Conservation (phyloP, 2,888 invertebrate genomes). For the Isotomurus palustris region DNA sequence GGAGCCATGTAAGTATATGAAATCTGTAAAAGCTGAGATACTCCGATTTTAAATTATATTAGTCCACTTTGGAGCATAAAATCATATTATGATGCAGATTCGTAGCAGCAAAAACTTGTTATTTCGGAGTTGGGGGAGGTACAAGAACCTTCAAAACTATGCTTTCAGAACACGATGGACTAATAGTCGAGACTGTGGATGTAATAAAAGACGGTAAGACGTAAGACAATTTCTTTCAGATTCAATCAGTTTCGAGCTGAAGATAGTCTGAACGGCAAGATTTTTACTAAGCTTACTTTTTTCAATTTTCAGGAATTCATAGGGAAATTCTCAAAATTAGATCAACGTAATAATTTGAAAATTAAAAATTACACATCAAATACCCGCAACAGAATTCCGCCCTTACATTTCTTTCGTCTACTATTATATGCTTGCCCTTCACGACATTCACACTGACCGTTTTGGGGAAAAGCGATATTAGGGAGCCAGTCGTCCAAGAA, state of each 20-base stretch:
- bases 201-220: constrained; percentile 17
- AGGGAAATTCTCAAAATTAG: constrained; percentile 55
- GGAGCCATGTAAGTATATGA: constrained; percentile 64
- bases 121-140: constrained; percentile 94
- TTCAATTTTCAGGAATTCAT: constrained; percentile 50
- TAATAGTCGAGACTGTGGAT: constrained; percentile 4
- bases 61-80: too few relatives aligned
- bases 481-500: too few relatives aligned
- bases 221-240: background rate
- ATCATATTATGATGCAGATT: constrained; percentile 53
- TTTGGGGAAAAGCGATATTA: too few relatives aligned
- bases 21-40: too few relatives aligned
- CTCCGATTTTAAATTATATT: constrained; percentile 18
- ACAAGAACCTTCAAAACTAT: constrained; percentile 60
- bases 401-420: too few relatives aligned
- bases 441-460: too few relatives aligned
- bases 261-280: too few relatives aligned
- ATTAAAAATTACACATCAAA: too few relatives aligned
- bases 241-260: background rate
- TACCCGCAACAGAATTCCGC: too few relatives aligned
- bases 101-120: constrained; percentile 84
- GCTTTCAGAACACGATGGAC: background rate
- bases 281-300: constrained; percentile 7
- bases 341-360: too few relatives aligned
- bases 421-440: too few relatives aligned